Conservation (phyloP, 2,888 invertebrate species). For the Conchocele bisecta region DNA sequence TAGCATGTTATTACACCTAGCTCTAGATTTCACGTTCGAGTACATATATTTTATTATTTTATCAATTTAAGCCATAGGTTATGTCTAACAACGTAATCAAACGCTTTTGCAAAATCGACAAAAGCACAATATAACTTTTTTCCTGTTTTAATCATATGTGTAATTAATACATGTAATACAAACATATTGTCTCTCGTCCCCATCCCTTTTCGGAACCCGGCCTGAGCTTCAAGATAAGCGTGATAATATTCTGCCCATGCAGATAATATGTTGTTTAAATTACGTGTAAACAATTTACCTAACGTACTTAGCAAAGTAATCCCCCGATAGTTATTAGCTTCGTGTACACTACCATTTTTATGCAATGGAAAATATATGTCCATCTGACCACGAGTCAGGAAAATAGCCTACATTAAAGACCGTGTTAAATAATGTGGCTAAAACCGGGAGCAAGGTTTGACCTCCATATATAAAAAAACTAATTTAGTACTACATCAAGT, state of each 20-base stretch:
- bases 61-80: slow-evolving; percentile 19
- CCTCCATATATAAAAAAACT: slow-evolving; percentile 5
- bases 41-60: slow-evolving; percentile 17
- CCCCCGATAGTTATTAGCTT: slow-evolving; percentile 2
- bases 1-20: not conserved
- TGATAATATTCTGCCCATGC: slow-evolving; percentile 7
- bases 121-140: slow-evolving; percentile 13
- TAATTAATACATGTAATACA: slow-evolving; percentile 16
- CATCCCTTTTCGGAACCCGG: slow-evolving; percentile 16
- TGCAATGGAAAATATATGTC: slow-evolving; percentile 2
- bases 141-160: not conserved
- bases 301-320: not conserved
- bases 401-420: slow-evolving; percentile 1
- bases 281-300: slow-evolving; percentile 4
- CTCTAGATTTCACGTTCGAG: slow-evolving; percentile 8
- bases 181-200: slow-evolving; percentile 24
- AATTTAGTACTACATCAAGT: slow-evolving; percentile 9
- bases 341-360: not conserved
- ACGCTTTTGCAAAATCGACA: slow-evolving; percentile 19
- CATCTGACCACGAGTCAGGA: not conserved
- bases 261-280: not conserved
- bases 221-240: slow-evolving; percentile 3
- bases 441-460: not conserved
- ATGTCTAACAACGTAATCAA: slow-evolving; percentile 12
- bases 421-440: not conserved